Base-by-base conservation (phyloP, 2,797 vertebrate genomes). In the Clarias fuscus region DNA sequence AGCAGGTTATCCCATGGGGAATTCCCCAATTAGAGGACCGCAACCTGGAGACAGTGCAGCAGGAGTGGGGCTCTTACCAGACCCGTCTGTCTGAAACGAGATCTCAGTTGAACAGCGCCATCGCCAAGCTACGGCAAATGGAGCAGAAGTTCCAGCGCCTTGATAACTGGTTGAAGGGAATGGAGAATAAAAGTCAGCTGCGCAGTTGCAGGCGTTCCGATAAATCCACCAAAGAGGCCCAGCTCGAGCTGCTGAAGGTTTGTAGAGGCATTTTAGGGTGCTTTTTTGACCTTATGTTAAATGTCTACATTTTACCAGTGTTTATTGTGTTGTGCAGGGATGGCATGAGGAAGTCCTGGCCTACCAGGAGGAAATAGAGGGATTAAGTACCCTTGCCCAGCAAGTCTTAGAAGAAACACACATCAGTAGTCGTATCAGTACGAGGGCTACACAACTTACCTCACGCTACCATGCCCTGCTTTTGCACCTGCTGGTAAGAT, bases 241-340 rank as follows among this genome's bases (percentile, higher is more conserved):
- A 99, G 40, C 92, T 99, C 81, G 96, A 97, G 79, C 96, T 97
- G 91, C 94, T 98, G 90, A 96, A 98, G 97, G 98, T 99, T 91
- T 92, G 92, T 79, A 17, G 4, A 61, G 30, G 0, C 22, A 22
- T 73, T 48, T 62, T 43, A 59, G 40, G 7, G 30, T 82, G 17
- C 40, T 20, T 76, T 79, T 82, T 73, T 59, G 7, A 20, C 2
- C 22, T 76, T 37, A 37, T 15, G 22, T 24, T 18, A 22, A 58
- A 70, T 56, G 2, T 58, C 33, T 2, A 65, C n/a, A 24, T 24
- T 2, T 43, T 67, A 17, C 37, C 72, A 59, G 48, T 88, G 24
- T 81, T 86, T 30, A 24, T 64, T 85, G 37, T 83, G 56, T 64
- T 86, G 17, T 61, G 58, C 48, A 99, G 98, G 97, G 96, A 17